These are phyloP conservation scores for Drosophila ohnishii DNA, from an alignment of 1,140 invertebrate genomes.

Conservation along the genomic window DNA sequence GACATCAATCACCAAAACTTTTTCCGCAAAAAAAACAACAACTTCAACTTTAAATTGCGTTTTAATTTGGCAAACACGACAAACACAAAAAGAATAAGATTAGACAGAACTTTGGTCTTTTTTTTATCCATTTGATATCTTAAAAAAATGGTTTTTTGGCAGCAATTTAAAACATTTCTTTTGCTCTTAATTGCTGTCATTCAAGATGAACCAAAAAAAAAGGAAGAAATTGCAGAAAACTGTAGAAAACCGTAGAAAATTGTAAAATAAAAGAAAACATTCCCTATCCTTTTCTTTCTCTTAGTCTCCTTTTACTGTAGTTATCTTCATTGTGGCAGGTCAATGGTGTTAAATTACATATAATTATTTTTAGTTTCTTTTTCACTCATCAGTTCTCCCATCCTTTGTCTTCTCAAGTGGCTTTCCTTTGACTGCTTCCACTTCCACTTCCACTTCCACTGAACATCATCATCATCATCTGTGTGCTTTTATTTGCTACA, in stretches of 20 bases:
- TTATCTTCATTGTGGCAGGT: conserved; percentile 65
- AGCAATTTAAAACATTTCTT: conserved; percentile 32
- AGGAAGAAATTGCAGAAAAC: conserved; percentile 1
- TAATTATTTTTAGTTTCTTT: conserved; percentile 62
- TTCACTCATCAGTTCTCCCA: conserved; percentile 5
- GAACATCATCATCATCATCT: conserved; percentile 23
- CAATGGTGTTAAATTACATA: conserved; percentile 76
- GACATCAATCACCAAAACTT: conserved; percentile 26
- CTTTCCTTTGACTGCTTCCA: conserved; percentile 29
- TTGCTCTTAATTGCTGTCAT: conserved; percentile 52
- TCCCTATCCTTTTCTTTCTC: not conserved
- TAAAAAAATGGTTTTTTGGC: not conserved
- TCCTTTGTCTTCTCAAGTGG: conserved; percentile 52
- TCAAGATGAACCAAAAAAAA: conserved; percentile 1
- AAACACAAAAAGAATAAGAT: not conserved
- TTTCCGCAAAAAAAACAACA: conserved; percentile 14
- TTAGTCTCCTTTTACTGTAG: not conserved
- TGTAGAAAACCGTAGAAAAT: not conserved
- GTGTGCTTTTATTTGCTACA: conserved; percentile 28
- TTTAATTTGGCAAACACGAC: conserved; percentile 24
- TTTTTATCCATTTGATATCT: not conserved
- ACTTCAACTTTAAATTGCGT: conserved; percentile 21
- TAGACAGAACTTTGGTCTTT: conserved; percentile 9
- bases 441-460: conserved; percentile 11
- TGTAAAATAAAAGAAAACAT: not conserved